Percentiles rank a stretch among this genome's conserved stretches.
phyloP scores from a whole-genome alignment of 1,140 invertebrate genomes.

The Wiebesia pumilae region DNA sequence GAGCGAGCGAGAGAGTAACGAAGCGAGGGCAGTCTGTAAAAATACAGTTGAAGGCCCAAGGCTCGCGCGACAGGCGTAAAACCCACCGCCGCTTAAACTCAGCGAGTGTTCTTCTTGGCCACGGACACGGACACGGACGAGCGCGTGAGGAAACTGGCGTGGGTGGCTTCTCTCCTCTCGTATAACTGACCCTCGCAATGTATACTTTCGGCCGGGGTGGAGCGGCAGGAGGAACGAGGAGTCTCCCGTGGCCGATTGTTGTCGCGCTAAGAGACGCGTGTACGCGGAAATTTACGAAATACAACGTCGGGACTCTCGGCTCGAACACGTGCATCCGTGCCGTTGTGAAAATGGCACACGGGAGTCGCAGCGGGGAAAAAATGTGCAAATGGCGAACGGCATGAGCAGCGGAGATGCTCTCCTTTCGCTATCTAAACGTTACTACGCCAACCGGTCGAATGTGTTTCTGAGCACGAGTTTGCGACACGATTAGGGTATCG shows the following conservation, averaged over 20 bases:
- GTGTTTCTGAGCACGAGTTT: too few species aligned
- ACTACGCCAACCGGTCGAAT: background rate
- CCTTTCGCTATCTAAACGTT: background rate
- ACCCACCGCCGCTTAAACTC: background rate
- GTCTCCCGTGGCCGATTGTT: background rate
- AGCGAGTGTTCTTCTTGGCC: background rate
- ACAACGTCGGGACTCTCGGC: too few species aligned
- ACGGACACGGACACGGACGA: too few species aligned
- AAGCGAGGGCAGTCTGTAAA: constrained; percentile 34
- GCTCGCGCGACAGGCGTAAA: constrained; percentile 23
- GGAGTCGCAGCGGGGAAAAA: too few species aligned
- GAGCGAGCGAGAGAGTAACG: too few species aligned
- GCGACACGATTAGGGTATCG: background rate
- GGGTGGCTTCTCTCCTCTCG: background rate
- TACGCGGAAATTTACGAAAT: background rate
- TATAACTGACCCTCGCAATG: constrained; percentile 19
- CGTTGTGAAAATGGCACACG: too few species aligned
- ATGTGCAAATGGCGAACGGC: too few species aligned
- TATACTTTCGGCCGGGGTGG: too few species aligned
- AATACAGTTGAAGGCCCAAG: constrained; percentile 33
- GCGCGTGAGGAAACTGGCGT: constrained; percentile 9
- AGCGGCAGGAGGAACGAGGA: background rate
- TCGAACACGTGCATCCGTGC: too few species aligned
- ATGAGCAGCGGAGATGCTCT: too few species aligned
- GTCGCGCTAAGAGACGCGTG: background rate